Evolutionary conservation across 1,140 invertebrate genomes (phyloP).

Genomic region (Camponotus pennsylvanicus): DNA sequence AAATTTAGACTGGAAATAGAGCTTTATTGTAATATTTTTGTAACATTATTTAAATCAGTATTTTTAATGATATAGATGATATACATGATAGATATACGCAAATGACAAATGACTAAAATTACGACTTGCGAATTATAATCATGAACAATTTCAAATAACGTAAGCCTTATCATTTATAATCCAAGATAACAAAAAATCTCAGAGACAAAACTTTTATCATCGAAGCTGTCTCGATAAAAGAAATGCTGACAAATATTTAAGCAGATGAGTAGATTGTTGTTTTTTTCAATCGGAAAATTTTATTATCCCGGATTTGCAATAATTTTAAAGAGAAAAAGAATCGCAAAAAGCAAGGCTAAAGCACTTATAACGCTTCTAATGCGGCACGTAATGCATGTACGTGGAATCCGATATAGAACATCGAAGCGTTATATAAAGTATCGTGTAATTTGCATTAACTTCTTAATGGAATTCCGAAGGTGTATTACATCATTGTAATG

Average conservation of each 20-base stretch:
- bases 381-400: conserved; percentile 57
- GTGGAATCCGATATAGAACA: conserved; percentile 29
- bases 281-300: background rate
- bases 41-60: background rate
- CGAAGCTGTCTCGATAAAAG: background rate
- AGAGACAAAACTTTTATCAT: background rate
- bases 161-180: background rate
- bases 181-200: background rate
- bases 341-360: background rate
- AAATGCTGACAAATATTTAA: background rate
- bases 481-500: background rate
- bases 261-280: background rate
- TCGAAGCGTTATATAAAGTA: conserved; percentile 44
- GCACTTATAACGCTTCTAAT: conserved; percentile 66
- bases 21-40: background rate
- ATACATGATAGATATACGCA: background rate
- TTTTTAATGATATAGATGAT: background rate
- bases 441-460: conserved; percentile 14
- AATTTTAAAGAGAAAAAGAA: conserved; percentile 52
- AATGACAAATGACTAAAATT: background rate
- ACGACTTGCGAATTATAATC: background rate
- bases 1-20: conserved; percentile 12
- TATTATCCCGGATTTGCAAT: background rate
- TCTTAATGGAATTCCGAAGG: background rate
- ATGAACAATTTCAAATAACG: background rate